These are phyloP conservation scores for Drosophila ercepeae DNA, from an alignment of 1,140 invertebrate species.

Conservation along the genomic window DNA sequence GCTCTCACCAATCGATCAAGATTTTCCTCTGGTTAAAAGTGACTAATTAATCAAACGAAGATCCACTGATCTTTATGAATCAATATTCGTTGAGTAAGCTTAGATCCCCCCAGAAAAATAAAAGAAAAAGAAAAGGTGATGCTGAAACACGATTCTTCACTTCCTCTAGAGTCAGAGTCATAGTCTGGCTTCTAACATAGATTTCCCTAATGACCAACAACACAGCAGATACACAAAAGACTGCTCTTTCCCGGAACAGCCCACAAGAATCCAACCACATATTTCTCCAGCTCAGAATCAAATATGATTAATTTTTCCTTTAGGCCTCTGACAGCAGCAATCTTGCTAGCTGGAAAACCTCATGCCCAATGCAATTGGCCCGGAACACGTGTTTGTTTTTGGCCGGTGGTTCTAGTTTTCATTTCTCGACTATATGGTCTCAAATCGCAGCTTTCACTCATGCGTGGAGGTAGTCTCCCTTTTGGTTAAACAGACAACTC, in stretches of 20 bases:
- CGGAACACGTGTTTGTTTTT: conserved; percentile 64
- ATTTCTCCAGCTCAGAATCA: conserved; percentile 58
- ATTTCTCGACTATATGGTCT: conserved; percentile 1
- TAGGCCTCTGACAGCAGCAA: conserved; percentile 58
- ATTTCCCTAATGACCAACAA: conserved; percentile 27
- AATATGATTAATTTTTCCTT: conserved; percentile 75
- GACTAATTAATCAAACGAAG: conserved; percentile 40
- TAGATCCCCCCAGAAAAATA: not conserved
- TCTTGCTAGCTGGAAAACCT: conserved; percentile 28
- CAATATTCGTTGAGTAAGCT: conserved; percentile 34
- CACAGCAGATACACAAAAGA: conserved; percentile 11
- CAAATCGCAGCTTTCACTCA: conserved; percentile 79
- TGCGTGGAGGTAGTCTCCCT: conserved; percentile 39
- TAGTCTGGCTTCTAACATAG: not conserved
- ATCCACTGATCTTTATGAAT: conserved; percentile 45
- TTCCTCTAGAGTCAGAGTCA: conserved; percentile 16
- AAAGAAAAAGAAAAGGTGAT: conserved; percentile 15
- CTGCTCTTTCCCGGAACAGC: conserved; percentile 31
- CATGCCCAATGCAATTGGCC: conserved; percentile 73
- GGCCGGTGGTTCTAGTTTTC: conserved; percentile 8
- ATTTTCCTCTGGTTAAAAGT: conserved; percentile 15
- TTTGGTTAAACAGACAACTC: too few relatives aligned
- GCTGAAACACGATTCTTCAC: conserved; percentile 33
- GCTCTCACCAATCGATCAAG: conserved; percentile 36
- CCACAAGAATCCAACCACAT: conserved; percentile 49